Base-by-base conservation (phyloP, 2,113 vertebrate species). In the Colaptes auratus region DNA sequence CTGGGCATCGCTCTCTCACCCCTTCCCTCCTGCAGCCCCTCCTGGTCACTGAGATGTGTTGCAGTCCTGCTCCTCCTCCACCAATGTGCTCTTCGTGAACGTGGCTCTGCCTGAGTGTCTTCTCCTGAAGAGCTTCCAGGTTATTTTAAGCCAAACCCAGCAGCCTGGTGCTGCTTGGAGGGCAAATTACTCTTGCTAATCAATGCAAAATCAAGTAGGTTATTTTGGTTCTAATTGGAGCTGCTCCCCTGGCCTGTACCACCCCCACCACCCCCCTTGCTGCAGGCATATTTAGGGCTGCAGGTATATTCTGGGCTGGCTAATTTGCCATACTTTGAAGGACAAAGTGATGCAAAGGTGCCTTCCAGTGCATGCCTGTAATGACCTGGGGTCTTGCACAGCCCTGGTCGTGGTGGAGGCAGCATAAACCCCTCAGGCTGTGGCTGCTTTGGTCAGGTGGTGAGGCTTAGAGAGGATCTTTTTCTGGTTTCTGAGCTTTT, bases 171-270 rank as follows among this genome's bases (percentile, higher is more conserved):
- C 35, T 59, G 75, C 52, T 46, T 53, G 52, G 88, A 92, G 81
- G 35, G 61, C 10, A 0, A 92, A 89, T 75, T 50, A 70, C 60
- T 70, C 13, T 58, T 70, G 81, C 46, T 77, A 91, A 96, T 95
- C 95, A 96, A 89, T 74, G 78, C 78, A 1, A 85, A 96, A 96
- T 95, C 89, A 96, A 82, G 94, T 7, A 39, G n/a, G 56, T 87
- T 92, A 85, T 92, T 92, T 82, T 5, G n/a, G 55, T 31, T 63
- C 91, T 96, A 82, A 92, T 93, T 48, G 24, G 36, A 92, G 78
- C 63, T 61, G 58, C 18, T 71, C 58, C 66, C 82, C 30, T 53
- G 55, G 50, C 53, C 67, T 56, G 27, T 4, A 9, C n/a, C 11
- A 27, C 12, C 64, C 17, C 27, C 10, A 6, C 25, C 42, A 36